Evolutionary conservation across 2,888 invertebrate species (phyloP).

Genomic region (Drosophila austrosaltans): DNA sequence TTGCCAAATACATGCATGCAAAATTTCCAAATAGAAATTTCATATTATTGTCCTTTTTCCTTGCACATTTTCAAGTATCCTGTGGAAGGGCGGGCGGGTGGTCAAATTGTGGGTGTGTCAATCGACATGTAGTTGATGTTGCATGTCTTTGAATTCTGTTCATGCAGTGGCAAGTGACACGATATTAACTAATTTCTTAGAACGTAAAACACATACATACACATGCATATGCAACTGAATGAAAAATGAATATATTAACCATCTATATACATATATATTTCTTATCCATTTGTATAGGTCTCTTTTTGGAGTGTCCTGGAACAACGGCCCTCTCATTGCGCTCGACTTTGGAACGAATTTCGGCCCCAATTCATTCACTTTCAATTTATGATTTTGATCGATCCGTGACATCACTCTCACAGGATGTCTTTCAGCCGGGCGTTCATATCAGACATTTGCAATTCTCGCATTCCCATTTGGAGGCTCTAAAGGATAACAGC

Average conservation of each 20-base stretch:
- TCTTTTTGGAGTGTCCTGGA: conserved; percentile 94
- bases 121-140: conserved; percentile 3
- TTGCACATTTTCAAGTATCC: neutral
- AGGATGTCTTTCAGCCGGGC: conserved; percentile 89
- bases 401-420: conserved; percentile 89
- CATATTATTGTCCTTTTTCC: conserved; percentile 8
- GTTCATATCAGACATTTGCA: conserved; percentile 89
- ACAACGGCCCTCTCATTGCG: conserved; percentile 90
- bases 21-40: neutral
- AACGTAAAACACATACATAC: neutral
- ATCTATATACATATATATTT: neutral
- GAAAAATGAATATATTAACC: neutral
- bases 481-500: conserved; percentile 89
- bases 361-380: conserved; percentile 90
- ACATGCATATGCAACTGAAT: neutral
- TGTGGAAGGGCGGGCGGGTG: neutral
- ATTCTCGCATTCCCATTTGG: conserved; percentile 90
- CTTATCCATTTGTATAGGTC: conserved; percentile 84
- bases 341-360: conserved; percentile 89
- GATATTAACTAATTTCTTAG: neutral
- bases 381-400: conserved; percentile 95
- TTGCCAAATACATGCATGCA: neutral
- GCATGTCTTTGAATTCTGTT: neutral
- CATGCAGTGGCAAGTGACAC: neutral
- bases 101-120: neutral